Base-by-base conservation (phyloP, 2,888 invertebrate genomes). In the Pterostichus niger region DNA sequence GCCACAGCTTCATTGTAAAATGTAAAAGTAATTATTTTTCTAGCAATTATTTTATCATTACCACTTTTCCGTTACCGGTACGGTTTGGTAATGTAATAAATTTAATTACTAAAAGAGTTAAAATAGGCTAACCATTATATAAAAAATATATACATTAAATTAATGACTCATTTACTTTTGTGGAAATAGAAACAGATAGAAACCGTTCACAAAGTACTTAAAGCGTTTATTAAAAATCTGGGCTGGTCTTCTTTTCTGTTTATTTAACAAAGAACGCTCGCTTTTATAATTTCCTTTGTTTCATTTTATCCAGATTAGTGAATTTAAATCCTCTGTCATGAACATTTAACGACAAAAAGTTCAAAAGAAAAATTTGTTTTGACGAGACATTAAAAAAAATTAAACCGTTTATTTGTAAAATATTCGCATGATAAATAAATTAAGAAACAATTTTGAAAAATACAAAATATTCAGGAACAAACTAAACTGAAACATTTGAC, bases 231-330 rank as follows among this genome's bases (percentile, higher is more conserved):
- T 71, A 71, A 71, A 71, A 71, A 71, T 71, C 68, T 44, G 68
- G 44, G 68, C 44, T 44, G 68, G 68, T 2, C 40, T 75, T 54
- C 82, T 82, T 82, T 82, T 82, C 73, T 75, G 75, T 73, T 75
- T 82, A 75, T 82, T 82, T 75, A 82, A 82, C 82, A 82, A 82
- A 82, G 75, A 82, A 82, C 61, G 44, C 61, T 54, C 82, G 82
- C 80, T 80, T 80, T 80, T 80, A 80, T 68, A 80, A 80, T 75
- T 82, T 75, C 82, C 75, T 82, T 82, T 82, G 82, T 82, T 82
- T 75, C 73, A 73, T 73, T 75, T 75, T 52, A 82, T 75, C 59
- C 82, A 75, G 82, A 82, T 82, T 82, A 82, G 75, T 59, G 75
- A 82, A 82, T 82, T 82, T 82, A 82, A 82, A 82, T 82, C 61